Conservation (phyloP, 2,888 invertebrate genomes). For the Coenonympha arcania region DNA sequence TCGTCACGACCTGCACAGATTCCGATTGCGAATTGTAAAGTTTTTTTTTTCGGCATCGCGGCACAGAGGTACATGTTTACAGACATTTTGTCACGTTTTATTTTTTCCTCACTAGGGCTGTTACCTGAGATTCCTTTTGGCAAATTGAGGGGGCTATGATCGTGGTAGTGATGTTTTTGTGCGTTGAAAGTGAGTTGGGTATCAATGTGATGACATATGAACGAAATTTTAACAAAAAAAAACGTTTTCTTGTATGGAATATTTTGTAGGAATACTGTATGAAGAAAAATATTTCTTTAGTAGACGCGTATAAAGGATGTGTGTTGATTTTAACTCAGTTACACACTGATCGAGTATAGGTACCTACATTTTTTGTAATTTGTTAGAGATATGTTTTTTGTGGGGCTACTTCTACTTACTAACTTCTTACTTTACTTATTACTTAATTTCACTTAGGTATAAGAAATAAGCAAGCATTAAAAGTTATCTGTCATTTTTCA, state of each 20-base stretch:
- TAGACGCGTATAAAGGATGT: constrained; percentile 7
- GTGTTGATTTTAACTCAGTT: constrained; percentile 6
- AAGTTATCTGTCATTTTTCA: too few relatives aligned
- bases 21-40: constrained; percentile 46
- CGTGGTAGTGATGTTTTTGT: constrained; percentile 44
- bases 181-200: constrained; percentile 34
- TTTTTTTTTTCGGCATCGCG: constrained; percentile 41
- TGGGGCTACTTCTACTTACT: too few relatives aligned
- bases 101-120: constrained; percentile 39
- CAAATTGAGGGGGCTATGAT: constrained; percentile 60
- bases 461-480: too few relatives aligned
- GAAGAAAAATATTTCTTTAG: constrained; percentile 16
- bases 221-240: constrained; percentile 31
- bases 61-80: constrained; percentile 69
- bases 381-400: too few relatives aligned
- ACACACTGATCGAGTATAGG: neutral
- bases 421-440: too few relatives aligned
- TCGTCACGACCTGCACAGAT: constrained; percentile 45
- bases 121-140: constrained; percentile 61
- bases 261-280: constrained; percentile 6
- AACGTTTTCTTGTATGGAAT: constrained; percentile 30
- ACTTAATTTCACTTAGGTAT: too few relatives aligned
- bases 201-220: constrained; percentile 61
- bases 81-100: constrained; percentile 71
- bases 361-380: too few relatives aligned